These are phyloP conservation scores for Pherbina coryleti DNA, from an alignment of 2,888 invertebrate species.

Conservation along the genomic window DNA sequence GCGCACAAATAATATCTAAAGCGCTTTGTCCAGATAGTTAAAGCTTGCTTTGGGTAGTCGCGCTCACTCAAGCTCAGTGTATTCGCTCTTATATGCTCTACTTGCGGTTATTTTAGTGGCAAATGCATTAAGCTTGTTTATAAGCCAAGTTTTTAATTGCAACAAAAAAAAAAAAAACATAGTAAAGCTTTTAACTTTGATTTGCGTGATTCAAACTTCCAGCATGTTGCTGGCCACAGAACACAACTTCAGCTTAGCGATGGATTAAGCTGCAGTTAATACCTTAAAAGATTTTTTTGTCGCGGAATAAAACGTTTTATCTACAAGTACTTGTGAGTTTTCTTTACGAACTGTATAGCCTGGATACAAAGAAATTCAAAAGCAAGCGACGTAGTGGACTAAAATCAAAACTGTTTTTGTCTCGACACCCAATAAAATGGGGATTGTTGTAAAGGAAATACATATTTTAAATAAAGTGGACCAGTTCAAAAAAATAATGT, in stretches of 20 bases:
- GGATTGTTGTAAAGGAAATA: too few relatives aligned
- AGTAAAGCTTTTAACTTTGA: background rate
- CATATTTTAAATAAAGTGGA: too few relatives aligned
- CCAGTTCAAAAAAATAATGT: too few relatives aligned
- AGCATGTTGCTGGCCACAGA: background rate
- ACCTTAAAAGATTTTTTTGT: too few relatives aligned
- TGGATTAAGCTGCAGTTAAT: too few relatives aligned
- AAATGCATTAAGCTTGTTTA: background rate
- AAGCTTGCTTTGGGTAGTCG: background rate
- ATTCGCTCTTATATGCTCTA: slow-evolving; percentile 32
- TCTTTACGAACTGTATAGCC: too few relatives aligned
- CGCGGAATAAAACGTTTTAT: too few relatives aligned
- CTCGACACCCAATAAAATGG: too few relatives aligned
- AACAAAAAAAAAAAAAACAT: background rate
- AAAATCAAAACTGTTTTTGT: too few relatives aligned
- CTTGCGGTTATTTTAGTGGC: background rate
- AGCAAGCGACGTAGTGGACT: too few relatives aligned
- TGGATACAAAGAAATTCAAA: too few relatives aligned
- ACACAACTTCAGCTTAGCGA: background rate
- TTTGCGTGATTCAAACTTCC: background rate
- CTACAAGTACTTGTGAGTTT: too few relatives aligned
- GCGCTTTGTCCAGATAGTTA: slow-evolving; percentile 30
- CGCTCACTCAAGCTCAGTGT: slow-evolving; percentile 47
- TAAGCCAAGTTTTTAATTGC: background rate
- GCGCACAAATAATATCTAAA: slow-evolving; percentile 52